These are phyloP conservation scores for Sebastes nivosus DNA, from an alignment of 2,797 vertebrate species.

Conservation along the genomic window DNA sequence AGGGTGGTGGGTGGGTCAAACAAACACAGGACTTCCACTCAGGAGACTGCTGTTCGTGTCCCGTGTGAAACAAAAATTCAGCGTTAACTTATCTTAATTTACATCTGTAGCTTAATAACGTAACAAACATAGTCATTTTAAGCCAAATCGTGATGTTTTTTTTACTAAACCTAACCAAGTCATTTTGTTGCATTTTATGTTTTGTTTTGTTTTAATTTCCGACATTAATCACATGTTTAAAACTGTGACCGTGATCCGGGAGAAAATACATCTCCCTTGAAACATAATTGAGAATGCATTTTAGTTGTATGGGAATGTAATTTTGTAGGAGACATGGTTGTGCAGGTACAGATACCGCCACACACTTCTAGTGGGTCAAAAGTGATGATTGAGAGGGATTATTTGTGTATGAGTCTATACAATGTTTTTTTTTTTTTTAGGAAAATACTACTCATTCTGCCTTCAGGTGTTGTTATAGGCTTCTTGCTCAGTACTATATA, in stretches of 20 bases:
- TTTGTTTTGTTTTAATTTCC: too few relatives aligned
- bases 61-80: not conserved
- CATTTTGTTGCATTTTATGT: too few relatives aligned
- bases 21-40: not conserved
- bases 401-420: not conserved
- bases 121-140: too few relatives aligned
- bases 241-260: not conserved
- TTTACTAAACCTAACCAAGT: too few relatives aligned
- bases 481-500: not conserved
- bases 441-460: not conserved
- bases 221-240: too few relatives aligned
- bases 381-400: not conserved
- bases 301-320: not conserved
- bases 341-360: not conserved
- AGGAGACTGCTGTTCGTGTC: too few relatives aligned
- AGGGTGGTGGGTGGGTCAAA: not conserved
- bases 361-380: not conserved
- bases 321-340: not conserved
- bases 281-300: not conserved
- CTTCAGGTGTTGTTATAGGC: not conserved
- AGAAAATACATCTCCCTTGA: not conserved
- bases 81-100: not conserved
- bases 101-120: not conserved
- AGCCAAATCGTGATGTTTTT: too few relatives aligned
- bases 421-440: not conserved